Evolutionary conservation across 2,888 invertebrate genomes (phyloP), one percentile per base, ranked within the genome.

Genomic region (Strigamia transsilvanica): DNA sequence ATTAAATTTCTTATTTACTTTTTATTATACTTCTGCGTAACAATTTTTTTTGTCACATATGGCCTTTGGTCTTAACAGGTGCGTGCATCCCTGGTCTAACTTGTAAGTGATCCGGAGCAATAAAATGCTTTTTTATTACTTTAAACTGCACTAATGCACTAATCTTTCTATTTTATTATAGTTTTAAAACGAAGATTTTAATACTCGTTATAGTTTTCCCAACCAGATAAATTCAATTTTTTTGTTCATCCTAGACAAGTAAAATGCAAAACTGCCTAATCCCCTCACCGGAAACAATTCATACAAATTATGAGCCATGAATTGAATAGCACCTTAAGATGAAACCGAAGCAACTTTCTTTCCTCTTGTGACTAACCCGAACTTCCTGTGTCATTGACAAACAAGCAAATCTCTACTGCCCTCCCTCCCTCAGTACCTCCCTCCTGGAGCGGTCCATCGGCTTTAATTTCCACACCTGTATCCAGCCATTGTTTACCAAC

Each of bases 381-480:
- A 73, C 73, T 73, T 73, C 73, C 73, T 73, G 27, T 5, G 32
- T 23, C 32, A 32, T 32, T 32, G 27, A 73, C 15, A 73, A 73
- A 73, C 32, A 73, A 32, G 73, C 73, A 73, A 73, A 73, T 73
- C 27, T 27, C 27, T 3, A 27, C 27, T 27, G 27, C 27, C 27
- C 27, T 27, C 27, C 27, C 27, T n/a, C n/a, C n/a, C n/a, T n/a
- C n/a, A n/a, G n/a, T n/a, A n/a, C n/a, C n/a, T 7, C 66, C 27
- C 15, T 5, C 27, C 12, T 9, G 10, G 27, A 10, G n/a, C 23
- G 10, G 23, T 66, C 66, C 73, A 32, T 73, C 73, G 13, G 5
- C 73, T 73, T 73, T 73, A 73, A 73, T 73, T 73, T 73, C 32
- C 27, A 7, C 15, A 5, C 73, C 73, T 27, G 27, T 27, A 73